These are phyloP conservation scores for Ecdyonurus torrentis DNA, from an alignment of 2,888 invertebrate genomes.

Conservation along the genomic window DNA sequence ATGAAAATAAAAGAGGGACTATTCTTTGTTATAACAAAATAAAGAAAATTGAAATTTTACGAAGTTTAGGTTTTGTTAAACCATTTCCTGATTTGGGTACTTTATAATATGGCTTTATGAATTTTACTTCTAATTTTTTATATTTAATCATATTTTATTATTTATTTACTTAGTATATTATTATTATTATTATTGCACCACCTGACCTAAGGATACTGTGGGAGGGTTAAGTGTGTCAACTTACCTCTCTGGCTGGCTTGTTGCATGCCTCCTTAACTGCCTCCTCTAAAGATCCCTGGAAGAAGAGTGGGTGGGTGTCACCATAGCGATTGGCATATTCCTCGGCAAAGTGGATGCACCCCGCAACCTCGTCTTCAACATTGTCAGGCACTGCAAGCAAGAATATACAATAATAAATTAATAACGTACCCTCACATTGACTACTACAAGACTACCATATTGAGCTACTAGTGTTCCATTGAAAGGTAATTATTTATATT, in stretches of 20 bases:
- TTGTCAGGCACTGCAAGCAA: conserved; percentile 68
- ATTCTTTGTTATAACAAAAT: too few relatives aligned
- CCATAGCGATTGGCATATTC: conserved; percentile 79
- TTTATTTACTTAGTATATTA: neutral
- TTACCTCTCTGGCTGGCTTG: conserved; percentile 78
- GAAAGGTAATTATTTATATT: too few relatives aligned
- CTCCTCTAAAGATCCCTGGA: conserved; percentile 77
- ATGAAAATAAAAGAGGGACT: too few relatives aligned
- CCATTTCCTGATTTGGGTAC: too few relatives aligned
- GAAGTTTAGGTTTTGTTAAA: too few relatives aligned
- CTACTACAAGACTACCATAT: too few relatives aligned
- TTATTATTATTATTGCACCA: neutral
- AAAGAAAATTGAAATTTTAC: too few relatives aligned
- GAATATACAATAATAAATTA: too few relatives aligned
- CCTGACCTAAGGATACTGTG: too few relatives aligned
- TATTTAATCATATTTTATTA: neutral
- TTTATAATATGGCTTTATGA: conserved; percentile 5
- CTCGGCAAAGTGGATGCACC: conserved; percentile 70
- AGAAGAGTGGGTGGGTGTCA: conserved; percentile 74
- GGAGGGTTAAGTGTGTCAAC: conserved; percentile 13
- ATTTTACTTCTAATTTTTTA: conserved; percentile 6
- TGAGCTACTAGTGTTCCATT: too few relatives aligned
- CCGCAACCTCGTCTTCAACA: conserved; percentile 68
- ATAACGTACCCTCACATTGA: too few relatives aligned
- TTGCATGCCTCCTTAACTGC: conserved; percentile 80